Base-by-base conservation (phyloP, 2,797 vertebrate species). In the Sebastes nivosus region DNA sequence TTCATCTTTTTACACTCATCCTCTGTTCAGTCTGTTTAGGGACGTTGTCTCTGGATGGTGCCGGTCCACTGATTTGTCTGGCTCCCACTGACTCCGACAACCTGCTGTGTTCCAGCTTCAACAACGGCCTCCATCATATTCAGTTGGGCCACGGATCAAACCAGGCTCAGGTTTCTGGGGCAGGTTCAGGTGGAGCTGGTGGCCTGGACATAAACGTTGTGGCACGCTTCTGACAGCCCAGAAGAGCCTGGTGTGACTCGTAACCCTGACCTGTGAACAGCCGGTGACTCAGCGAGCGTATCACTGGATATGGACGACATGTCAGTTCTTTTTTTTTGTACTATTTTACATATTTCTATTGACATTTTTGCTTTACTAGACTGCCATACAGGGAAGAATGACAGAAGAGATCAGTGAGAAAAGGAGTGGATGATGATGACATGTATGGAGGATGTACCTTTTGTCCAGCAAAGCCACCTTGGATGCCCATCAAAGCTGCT, bases 91-190 rank as follows among this genome's bases (percentile, higher is more conserved):
- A 97, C 82, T 83, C 90, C 65, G 63, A 72, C 73, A 95, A 87
- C 2, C 91, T 98, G 75, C 91, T 98, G 79, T 98, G 97, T n/a
- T 96, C 97, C 90, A 97, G 96, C 84, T 96, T 96, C 81, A 95
- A 89, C 92, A 87, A 85, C 0, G 97, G 97, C 46, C 86, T 95
- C 60, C 93, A 96, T 77, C 88, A 96, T 7, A 87, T 96, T 68
- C 92, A 94, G 58, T 2, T 95, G 14, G 60, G 11, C 25, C 88
- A 83, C 38, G 87, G 88, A 2, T 70, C 89, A 6, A 90, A 72
- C 13, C 91, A 72, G 8, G 75, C 93, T 96, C 90, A 87, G 76
- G 76, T 92, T 88, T 86, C 91, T 82, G 89, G 93, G 30, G 74
- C 76, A n/a, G 82, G 85, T 54, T 80, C 88, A 20, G 84, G 80